Base-by-base conservation (phyloP, 64 coral and sea anemone species). In the Acropora tenuis region DNA sequence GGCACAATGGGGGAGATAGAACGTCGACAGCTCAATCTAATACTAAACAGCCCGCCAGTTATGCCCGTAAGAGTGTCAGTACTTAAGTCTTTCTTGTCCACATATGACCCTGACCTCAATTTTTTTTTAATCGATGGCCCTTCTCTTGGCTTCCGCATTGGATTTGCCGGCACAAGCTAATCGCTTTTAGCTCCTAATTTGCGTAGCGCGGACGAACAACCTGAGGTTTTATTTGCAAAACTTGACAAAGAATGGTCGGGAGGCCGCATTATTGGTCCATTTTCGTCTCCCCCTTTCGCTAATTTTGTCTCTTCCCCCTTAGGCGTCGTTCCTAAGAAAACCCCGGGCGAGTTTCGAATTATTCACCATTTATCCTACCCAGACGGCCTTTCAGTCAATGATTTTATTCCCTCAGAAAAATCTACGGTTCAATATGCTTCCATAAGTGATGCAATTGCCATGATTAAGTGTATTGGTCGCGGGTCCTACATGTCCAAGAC, bases 111-210 rank as follows among this genome's bases (percentile, higher is more conserved):
- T 8, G 1, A 16, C 2, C 6, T 78, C 7, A 2, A 6, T 9
- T 0, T 20, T 20, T 16, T 65, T 63, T 47, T 92, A 48, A 80
- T 92, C 5, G 19, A 1, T 2, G 90, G 90, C 48, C 87, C 78
- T 69, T 41, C 52, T 42, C 8, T 48, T 13, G 90, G 90, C 47
- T 92, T 92, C 66, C 8, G 8, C 8, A 47, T 92, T 16, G 43
- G 78, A n/a, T 92, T 59, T 46, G 17, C 17, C 41, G 74, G 53
- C 15, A 57, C 63, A 8, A 8, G 72, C 3, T 53, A 48, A 16
- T 16, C 52, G 13, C 1, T 69, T 48, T 43, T 48, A 43, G 16
- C 82, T 1, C 71, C 43, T 7, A 92, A 92, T 69, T 50, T 92
- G 40, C 10, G 18, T 10, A 78, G 71, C 15, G 82, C 74, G 2